Conservation (phyloP, 1,140 invertebrate genomes). For the Pristionchus pacificus region DNA sequence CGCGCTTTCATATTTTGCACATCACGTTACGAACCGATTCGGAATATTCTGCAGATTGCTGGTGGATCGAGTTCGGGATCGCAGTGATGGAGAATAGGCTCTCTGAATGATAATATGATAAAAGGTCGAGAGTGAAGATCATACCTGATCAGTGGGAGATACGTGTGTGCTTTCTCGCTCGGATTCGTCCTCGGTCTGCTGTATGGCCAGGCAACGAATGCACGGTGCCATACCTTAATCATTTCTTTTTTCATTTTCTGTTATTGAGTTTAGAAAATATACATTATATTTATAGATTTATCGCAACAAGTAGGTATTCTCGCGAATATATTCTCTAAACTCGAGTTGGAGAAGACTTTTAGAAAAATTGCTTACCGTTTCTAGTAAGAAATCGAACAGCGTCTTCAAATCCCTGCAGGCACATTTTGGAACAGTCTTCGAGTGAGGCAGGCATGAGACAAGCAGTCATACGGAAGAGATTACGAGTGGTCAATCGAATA, state of each 20-base stretch:
- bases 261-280: too few relatives aligned
- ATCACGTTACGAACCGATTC: background rate
- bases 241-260: too few relatives aligned
- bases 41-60: slow-evolving; percentile 6
- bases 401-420: slow-evolving; percentile 95
- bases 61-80: slow-evolving; percentile 9
- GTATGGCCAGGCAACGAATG: slow-evolving; percentile 48
- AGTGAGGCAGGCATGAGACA: slow-evolving; percentile 90
- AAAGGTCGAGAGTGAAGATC: background rate
- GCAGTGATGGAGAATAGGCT: background rate
- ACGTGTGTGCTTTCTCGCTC: background rate
- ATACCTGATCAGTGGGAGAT: background rate
- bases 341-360: too few relatives aligned
- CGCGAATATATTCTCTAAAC: too few relatives aligned
- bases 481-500: slow-evolving; percentile 77
- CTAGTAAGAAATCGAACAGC: slow-evolving; percentile 83
- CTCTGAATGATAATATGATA: slow-evolving; percentile 3
- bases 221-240: slow-evolving; percentile 51
- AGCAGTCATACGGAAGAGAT: slow-evolving; percentile 82
- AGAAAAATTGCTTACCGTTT: too few relatives aligned
- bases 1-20: too few relatives aligned
- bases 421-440: slow-evolving; percentile 84
- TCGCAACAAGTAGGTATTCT: too few relatives aligned
- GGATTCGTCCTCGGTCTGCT: slow-evolving; percentile 33
- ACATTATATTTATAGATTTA: too few relatives aligned